Base-by-base conservation (phyloP, 2,888 invertebrate genomes). In the Mythimna albipuncta region DNA sequence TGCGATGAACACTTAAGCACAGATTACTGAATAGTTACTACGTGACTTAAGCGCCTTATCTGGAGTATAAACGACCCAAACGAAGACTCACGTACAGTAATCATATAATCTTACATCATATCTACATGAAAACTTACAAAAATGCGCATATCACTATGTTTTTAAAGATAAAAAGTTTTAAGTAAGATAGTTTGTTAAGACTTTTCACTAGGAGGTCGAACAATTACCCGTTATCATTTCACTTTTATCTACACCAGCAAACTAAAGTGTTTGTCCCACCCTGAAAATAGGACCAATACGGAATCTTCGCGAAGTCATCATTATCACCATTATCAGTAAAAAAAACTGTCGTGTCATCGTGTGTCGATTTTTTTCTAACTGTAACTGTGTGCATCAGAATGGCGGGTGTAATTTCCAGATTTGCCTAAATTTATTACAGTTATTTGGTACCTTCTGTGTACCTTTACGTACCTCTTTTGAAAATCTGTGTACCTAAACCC, bases 41-140 rank as follows among this genome's bases (percentile, higher is more conserved):
- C n/a, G n/a, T n/a, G n/a, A n/a, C n/a, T n/a, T n/a, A 58, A 44
- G 5, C 13, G 19, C 13, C 32, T 35, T 77, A 74, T 74, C 73
- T 52, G 38, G 44, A 2, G 35, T 59, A 59, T 59, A 44, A 59
- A 38, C 16, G 10, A 26, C 11, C 52, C 38, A 64, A 32, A 47
- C 13, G 26, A 62, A 44, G 2, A 35, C 13, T 41, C 10, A 21
- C 41, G 5, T 10, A 6, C 11, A 41, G 21, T n/a, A 21, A n/a
- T 3, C 10, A 2, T 35, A 41, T 41, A 10, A 58, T 57, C 58
- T 68, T 54, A 68, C 59, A 52, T 7, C n/a, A 75, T 35, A 41
- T 11, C 16, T 64, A 16, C 26, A 57, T 21, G 13, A 50, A 41
- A 50, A 52, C 7, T 32, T 0, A 6, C 4, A 21, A 76, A 44